Conservation (phyloP, 2,888 invertebrate genomes). For the Nezara viridula region DNA sequence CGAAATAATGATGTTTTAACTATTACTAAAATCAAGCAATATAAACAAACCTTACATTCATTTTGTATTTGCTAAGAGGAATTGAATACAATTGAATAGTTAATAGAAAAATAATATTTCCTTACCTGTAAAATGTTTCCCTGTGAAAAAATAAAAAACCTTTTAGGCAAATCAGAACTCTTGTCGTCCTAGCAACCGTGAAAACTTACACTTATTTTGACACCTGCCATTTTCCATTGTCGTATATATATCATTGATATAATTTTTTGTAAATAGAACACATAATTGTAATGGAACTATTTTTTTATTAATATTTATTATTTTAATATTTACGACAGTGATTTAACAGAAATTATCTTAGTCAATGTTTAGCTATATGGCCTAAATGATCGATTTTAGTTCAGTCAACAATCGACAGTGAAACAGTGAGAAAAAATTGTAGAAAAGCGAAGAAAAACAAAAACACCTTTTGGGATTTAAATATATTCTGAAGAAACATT, state of each 20-base stretch:
- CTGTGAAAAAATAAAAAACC: not conserved
- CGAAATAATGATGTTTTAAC: not conserved
- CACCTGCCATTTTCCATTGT: not conserved
- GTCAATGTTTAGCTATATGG: no score
- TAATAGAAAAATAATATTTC: not conserved
- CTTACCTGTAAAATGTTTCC: not conserved
- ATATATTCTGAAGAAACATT: not conserved
- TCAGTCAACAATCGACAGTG: not conserved
- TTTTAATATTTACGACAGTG: no score
- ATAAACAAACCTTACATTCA: not conserved
- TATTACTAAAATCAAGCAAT: not conserved
- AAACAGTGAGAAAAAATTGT: not conserved
- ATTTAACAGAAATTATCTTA: no score
- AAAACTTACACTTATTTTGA: slow-evolving; percentile 20
- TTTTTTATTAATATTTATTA: not conserved
- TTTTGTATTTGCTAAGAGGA: not conserved
- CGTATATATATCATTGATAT: not conserved
- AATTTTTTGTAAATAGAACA: not conserved
- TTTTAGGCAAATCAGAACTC: not conserved
- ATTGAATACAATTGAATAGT: not conserved
- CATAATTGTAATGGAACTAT: not conserved
- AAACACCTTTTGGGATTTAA: not conserved
- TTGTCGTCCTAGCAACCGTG: slow-evolving; percentile 28
- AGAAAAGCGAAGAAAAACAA: no score
- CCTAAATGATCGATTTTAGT: not conserved